Evolutionary conservation across 1,140 invertebrate species (phyloP), one percentile per base, ranked within the genome.

Genomic region (Ridgeia piscesae): DNA sequence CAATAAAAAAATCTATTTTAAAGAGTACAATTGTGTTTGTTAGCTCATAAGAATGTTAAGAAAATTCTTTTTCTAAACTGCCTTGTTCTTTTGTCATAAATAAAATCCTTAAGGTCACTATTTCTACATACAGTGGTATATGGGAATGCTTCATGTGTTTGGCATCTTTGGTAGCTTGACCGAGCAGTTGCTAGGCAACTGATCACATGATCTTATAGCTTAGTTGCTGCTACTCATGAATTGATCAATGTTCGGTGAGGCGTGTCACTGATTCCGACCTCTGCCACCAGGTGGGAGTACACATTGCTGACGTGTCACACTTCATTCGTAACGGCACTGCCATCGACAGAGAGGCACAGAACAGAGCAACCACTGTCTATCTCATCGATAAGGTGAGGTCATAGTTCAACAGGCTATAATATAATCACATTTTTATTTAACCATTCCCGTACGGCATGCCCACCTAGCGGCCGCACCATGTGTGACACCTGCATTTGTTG

Each of bases 281-380:
- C 58, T 77, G 58, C 58, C 89, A 92, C 27, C 91, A 96, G 95
- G 95, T 96, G 92, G 96, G 96, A 35, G 96, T 96, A 11, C 96
- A 96, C 91, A 96, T 96, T 91, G 96, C 96, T 35, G 96, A 96
- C 93, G 96, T 96, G 11, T 95, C 95, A 42, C 95, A 96, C 93
- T 96, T 96, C 93, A 96, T 96, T 91, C 92, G 95, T 34, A 95
- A 96, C 1, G 95, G 95, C 8, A 96, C 95, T 50, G 94, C 96
- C 0, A 89, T 96, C 33, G 96, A 96, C 93, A 93, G 94, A 42
- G 96, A 96, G 92, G 96, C 96, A 11, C 94, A 94, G 21, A 94
- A 94, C 89, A 93, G 96, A 91, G 96, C 95, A 35, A 96, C 95
- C 17, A 96, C 96, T 6, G 96, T 96, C 1, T 96, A 96, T 92